These are phyloP conservation scores for Epirrita christyi DNA, from an alignment of 2,888 invertebrate species.

Conservation along the genomic window DNA sequence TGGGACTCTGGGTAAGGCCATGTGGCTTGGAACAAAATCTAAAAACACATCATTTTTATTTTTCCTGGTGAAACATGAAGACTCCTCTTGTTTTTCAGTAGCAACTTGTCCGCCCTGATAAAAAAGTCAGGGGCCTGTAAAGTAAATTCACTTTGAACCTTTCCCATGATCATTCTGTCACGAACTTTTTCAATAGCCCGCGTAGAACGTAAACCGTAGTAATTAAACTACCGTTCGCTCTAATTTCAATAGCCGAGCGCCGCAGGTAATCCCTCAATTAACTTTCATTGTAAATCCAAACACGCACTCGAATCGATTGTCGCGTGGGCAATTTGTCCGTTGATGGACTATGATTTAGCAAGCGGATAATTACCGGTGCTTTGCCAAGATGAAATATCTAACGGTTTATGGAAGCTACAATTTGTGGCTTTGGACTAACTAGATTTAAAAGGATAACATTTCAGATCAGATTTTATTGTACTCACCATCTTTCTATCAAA, in stretches of 20 bases:
- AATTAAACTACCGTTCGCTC: slow-evolving; percentile 37
- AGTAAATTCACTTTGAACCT: slow-evolving; percentile 22
- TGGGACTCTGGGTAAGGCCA: too few species aligned
- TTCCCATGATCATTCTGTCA: slow-evolving; percentile 26
- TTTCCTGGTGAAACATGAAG: too few species aligned
- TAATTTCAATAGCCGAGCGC: slow-evolving; percentile 38
- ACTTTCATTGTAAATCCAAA: slow-evolving; percentile 39
- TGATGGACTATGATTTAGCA: slow-evolving; percentile 39
- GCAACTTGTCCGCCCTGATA: too few species aligned
- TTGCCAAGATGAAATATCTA: slow-evolving; percentile 36
- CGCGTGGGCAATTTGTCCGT: slow-evolving; percentile 25
- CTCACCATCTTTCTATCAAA: slow-evolving; percentile 90
- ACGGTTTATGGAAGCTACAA: slow-evolving; percentile 23
- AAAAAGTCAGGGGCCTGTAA: too few species aligned
- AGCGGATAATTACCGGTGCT: slow-evolving; percentile 32
- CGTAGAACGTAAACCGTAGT: slow-evolving; percentile 28
- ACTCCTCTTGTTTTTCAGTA: too few species aligned
- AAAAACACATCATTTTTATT: too few species aligned
- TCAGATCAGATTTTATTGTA: slow-evolving; percentile 16
- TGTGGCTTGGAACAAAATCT: too few species aligned
- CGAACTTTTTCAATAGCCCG: slow-evolving; percentile 33
- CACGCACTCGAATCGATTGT: slow-evolving; percentile 34
- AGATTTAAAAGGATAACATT: neutral
- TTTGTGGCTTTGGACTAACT: neutral
- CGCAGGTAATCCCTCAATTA: slow-evolving; percentile 40